Percentiles rank a stretch among this genome's conserved stretches.
These are phyloP conservation scores for Scaptomyza graminum DNA, from an alignment of 1,140 invertebrate genomes.

Conservation along the genomic window DNA sequence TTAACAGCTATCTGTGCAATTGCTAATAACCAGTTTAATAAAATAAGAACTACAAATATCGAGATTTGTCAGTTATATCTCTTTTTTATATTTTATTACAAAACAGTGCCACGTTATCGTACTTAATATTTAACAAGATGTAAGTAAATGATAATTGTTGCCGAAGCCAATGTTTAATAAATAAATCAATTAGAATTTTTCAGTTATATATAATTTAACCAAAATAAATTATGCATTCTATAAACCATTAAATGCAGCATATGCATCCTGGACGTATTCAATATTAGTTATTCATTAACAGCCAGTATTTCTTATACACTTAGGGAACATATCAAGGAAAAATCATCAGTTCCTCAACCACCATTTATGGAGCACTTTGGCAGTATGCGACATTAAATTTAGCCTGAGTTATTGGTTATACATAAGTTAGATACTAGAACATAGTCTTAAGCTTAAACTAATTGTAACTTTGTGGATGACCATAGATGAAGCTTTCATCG, in stretches of 20 bases:
- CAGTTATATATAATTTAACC: background rate
- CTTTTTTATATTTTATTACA: constrained; percentile 23
- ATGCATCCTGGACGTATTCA: background rate
- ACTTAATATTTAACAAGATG: constrained; percentile 27
- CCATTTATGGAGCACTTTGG: constrained; percentile 12
- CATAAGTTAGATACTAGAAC: background rate
- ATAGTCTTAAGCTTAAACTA: constrained; percentile 5
- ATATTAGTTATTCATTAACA: background rate
- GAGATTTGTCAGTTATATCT: background rate
- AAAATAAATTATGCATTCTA: too few species aligned
- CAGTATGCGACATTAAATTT: constrained; percentile 4
- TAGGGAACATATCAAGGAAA: background rate
- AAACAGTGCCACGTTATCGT: constrained; percentile 1
- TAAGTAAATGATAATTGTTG: constrained; percentile 5
- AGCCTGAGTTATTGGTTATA: constrained; percentile 1
- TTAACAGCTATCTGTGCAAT: too few species aligned
- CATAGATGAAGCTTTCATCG: constrained; percentile 47
- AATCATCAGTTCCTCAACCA: background rate
- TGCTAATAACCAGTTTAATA: too few species aligned
- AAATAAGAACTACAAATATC: too few species aligned
- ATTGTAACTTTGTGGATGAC: constrained; percentile 36
- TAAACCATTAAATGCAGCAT: background rate
- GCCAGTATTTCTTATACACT: background rate
- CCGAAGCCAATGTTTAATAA: constrained; percentile 10
- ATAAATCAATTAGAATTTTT: constrained; percentile 14